Evolutionary conservation across 2,797 vertebrate genomes (phyloP).

Genomic region (Rhynchonycteris naso): DNA sequence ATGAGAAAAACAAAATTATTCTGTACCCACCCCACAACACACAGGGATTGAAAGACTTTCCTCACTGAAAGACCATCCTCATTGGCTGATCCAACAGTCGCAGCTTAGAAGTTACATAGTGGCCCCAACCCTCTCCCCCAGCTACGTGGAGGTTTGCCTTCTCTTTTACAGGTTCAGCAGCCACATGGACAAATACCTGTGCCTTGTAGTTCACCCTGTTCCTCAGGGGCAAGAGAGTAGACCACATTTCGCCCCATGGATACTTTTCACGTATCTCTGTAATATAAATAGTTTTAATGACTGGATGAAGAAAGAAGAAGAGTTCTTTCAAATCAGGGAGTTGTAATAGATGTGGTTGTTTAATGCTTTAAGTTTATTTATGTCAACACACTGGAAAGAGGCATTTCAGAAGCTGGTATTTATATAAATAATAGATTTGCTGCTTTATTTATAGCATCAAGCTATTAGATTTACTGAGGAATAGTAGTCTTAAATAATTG

Average conservation of each 20-base stretch:
- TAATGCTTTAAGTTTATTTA: neutral
- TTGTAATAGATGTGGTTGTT: neutral
- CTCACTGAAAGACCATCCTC: neutral
- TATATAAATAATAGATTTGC: slow-evolving; percentile 52
- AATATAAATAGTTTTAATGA: neutral
- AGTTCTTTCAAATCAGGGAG: neutral
- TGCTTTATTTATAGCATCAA: slow-evolving; percentile 54
- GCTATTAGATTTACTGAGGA: slow-evolving; percentile 61
- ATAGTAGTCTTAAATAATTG: slow-evolving; percentile 58
- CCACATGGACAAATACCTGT: neutral
- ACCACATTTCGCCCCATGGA: neutral
- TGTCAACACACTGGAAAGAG: neutral
- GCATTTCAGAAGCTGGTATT: slow-evolving; percentile 22
- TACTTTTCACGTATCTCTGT: neutral
- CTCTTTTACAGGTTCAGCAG: neutral
- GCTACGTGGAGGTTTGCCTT: neutral
- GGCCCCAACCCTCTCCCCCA: accelerated
- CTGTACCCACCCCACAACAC: neutral
- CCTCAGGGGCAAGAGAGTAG: neutral
- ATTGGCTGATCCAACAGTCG: neutral
- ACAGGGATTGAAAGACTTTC: neutral
- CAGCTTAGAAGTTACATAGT: neutral
- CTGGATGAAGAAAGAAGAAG: neutral
- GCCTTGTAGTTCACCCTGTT: neutral
- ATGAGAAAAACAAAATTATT: neutral